Evolutionary conservation across 2,797 vertebrate genomes (phyloP).

Genomic region (Pangasius sanitwongsei): DNA sequence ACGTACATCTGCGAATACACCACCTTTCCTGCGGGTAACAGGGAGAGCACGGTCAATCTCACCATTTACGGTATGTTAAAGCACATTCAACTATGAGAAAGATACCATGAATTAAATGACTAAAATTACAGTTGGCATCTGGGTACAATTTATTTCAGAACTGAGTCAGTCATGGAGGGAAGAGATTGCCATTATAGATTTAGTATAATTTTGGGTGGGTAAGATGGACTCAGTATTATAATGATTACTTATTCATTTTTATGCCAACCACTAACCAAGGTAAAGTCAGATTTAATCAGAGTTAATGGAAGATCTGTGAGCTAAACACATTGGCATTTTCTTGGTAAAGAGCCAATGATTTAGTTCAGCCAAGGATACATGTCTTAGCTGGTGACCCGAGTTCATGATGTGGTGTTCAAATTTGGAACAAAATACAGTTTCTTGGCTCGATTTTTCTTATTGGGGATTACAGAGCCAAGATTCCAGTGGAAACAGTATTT

Average conservation of each 20-base stretch:
- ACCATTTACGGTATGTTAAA: constrained; percentile 86
- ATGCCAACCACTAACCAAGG: constrained; percentile 9
- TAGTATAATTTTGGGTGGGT: background rate
- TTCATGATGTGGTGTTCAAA: constrained; percentile 33
- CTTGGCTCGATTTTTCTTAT: constrained; percentile 34
- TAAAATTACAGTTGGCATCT: background rate
- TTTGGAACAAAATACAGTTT: constrained; percentile 33
- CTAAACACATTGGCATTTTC: constrained; percentile 3
- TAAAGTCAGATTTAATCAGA: constrained; percentile 22
- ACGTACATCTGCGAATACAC: constrained; percentile 98
- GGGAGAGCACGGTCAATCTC: constrained; percentile 93
- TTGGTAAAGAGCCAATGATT: constrained; percentile 9
- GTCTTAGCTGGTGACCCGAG: constrained; percentile 24
- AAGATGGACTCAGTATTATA: background rate
- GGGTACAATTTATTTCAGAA: background rate
- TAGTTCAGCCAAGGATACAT: constrained; percentile 30
- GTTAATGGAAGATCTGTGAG: background rate
- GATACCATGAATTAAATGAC: background rate
- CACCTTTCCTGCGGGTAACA: constrained; percentile 93
- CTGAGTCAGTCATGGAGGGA: background rate
- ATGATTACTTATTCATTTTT: background rate
- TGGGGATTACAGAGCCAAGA: constrained; percentile 17
- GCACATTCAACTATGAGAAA: background rate
- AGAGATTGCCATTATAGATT: background rate
- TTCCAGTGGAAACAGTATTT: constrained; percentile 17